A percentile compares a stretch with the other conserved stretches of the same genome.
These are phyloP conservation scores for Lamellibrachia columna DNA, from an alignment of 2,888 invertebrate genomes.

Conservation along the genomic window DNA sequence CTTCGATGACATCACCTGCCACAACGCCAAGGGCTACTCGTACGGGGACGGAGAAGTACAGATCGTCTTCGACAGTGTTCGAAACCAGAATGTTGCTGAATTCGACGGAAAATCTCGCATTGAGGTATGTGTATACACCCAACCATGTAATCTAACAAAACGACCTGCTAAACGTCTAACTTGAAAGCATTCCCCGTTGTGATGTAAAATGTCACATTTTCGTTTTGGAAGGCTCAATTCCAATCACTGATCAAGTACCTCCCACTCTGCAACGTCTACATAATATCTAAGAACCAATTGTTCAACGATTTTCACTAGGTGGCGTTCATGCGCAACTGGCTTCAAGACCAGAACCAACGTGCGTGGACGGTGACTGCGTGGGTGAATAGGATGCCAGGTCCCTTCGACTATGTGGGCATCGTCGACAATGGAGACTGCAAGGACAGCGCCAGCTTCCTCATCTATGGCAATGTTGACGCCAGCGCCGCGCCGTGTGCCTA, in stretches of 20 bases:
- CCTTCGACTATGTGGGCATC: not conserved
- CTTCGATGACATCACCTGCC: not conserved
- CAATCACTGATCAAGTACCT: too few relatives aligned
- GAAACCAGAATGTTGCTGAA: too few relatives aligned
- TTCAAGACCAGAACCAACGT: not conserved
- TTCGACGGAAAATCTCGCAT: not conserved
- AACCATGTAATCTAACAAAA: too few relatives aligned
- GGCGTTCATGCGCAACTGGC: conserved; percentile 8
- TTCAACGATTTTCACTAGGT: too few relatives aligned
- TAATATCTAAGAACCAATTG: too few relatives aligned
- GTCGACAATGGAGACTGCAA: not conserved
- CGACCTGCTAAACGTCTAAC: too few relatives aligned
- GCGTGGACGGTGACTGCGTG: not conserved
- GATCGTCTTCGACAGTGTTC: too few relatives aligned
- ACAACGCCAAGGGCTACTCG: not conserved
- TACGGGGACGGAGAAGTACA: not conserved
- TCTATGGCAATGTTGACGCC: not conserved
- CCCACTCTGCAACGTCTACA: too few relatives aligned
- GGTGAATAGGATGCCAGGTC: not conserved
- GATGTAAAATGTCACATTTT: too few relatives aligned
- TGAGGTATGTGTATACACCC: too few relatives aligned
- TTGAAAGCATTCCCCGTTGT: too few relatives aligned
- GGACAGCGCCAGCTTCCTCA: not conserved
- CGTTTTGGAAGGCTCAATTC: too few relatives aligned
- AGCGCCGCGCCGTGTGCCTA: not conserved